Evolutionary conservation across 2,797 vertebrate genomes (phyloP).

Genomic region (Tokudaia tokunoshimensis): DNA sequence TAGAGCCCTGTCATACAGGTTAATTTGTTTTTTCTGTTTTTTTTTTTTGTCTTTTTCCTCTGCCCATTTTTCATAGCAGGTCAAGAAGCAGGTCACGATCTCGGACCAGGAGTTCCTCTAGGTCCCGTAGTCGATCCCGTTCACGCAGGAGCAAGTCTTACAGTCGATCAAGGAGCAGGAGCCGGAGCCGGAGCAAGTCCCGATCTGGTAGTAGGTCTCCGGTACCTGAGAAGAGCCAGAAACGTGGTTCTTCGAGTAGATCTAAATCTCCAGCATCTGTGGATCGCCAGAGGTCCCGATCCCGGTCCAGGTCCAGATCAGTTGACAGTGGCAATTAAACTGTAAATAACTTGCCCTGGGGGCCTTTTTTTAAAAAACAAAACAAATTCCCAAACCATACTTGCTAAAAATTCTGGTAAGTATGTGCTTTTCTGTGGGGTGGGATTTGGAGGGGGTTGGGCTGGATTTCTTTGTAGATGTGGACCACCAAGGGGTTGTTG

Average conservation of each 20-base stretch:
- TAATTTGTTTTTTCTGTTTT: not conserved
- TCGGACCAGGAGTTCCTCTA: constrained; percentile 94
- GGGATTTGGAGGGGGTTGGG: constrained; percentile 82
- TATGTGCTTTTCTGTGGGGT: constrained; percentile 85
- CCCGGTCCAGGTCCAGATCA: constrained; percentile 93
- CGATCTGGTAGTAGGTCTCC: constrained; percentile 91
- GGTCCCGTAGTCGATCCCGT: constrained; percentile 91
- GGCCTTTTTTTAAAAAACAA: constrained; percentile 85
- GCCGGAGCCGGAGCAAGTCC: constrained; percentile 89
- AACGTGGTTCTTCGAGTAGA: constrained; percentile 91
- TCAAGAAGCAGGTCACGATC: constrained; percentile 94
- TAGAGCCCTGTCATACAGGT: not conserved
- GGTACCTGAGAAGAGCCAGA: constrained; percentile 90
- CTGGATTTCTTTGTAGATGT: constrained; percentile 89
- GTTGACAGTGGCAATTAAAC: constrained; percentile 95
- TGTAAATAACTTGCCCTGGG: constrained; percentile 85
- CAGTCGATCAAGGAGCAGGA: constrained; percentile 91
- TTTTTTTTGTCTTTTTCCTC: not conserved
- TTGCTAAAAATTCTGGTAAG: constrained; percentile 86
- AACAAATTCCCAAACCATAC: constrained; percentile 82
- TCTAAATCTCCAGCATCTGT: constrained; percentile 91
- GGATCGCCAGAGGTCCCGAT: constrained; percentile 91
- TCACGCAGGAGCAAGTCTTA: constrained; percentile 91
- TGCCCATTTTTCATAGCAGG: constrained; percentile 83
- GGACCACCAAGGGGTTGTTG: constrained; percentile 89